A percentile compares a stretch with the other conserved stretches of the same genome.
Evolutionary conservation across 2,888 invertebrate genomes (phyloP).

Genomic region (Parnassius glacialis): DNA sequence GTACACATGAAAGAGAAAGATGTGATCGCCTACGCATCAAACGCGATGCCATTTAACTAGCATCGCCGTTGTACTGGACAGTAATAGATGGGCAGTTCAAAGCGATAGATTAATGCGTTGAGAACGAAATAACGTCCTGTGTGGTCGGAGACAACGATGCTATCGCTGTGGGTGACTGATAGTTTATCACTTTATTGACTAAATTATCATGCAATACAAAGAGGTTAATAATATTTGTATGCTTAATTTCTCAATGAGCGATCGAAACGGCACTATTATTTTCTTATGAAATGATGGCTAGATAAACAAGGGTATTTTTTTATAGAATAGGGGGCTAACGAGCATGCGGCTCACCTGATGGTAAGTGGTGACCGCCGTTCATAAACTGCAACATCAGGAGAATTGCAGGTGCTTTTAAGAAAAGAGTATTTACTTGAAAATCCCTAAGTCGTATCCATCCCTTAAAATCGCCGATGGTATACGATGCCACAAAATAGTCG

Average conservation of each 20-base stretch:
- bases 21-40: conserved; percentile 15
- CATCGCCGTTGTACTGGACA: conserved; percentile 6
- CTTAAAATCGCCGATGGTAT: too few relatives aligned
- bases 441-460: too few relatives aligned
- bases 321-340: too few relatives aligned
- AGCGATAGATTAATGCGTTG: conserved; percentile 16
- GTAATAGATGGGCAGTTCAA: conserved; percentile 14
- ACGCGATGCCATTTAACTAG: conserved; percentile 5
- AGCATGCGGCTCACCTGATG: too few relatives aligned
- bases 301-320: too few relatives aligned
- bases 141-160: conserved; percentile 15
- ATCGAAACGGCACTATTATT: too few relatives aligned
- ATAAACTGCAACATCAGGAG: too few relatives aligned
- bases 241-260: not conserved
- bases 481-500: too few relatives aligned
- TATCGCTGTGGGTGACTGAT: conserved; percentile 19
- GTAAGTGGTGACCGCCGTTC: too few relatives aligned
- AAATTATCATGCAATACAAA: conserved; percentile 9
- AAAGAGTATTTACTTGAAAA: too few relatives aligned
- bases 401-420: too few relatives aligned
- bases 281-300: too few relatives aligned
- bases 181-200: conserved; percentile 20
- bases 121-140: conserved; percentile 17
- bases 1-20: conserved; percentile 2
- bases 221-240: conserved; percentile 8